Evolutionary conservation across 53 echinoderm and acorn worm genomes (phyloP).

Genomic region (Stichopus horrens): DNA sequence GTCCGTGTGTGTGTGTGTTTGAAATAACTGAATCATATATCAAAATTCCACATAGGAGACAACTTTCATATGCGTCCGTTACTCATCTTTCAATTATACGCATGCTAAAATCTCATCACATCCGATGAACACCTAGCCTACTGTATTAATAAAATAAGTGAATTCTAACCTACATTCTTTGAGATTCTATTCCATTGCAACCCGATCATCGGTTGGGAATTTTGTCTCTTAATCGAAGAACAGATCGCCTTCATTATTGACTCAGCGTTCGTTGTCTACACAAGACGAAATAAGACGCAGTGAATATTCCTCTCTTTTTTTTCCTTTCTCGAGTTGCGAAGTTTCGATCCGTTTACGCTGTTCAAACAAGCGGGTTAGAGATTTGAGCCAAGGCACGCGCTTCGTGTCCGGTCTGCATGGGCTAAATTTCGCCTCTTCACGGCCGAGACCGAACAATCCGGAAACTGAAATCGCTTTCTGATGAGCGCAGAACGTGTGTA

Average conservation of each 20-base stretch:
- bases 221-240: constrained; percentile 41
- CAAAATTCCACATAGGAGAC: not conserved
- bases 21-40: too few species aligned
- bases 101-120: constrained; percentile 25
- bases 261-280: constrained; percentile 42
- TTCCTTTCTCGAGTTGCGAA: constrained; percentile 25
- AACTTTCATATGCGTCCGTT: not conserved
- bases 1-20: too few species aligned
- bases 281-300: constrained; percentile 41
- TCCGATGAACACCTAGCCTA: constrained; percentile 15
- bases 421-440: constrained; percentile 42
- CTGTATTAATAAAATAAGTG: constrained; percentile 34
- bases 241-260: constrained; percentile 44
- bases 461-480: constrained; percentile 38
- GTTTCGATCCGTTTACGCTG: constrained; percentile 44
- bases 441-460: constrained; percentile 35
- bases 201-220: constrained; percentile 41
- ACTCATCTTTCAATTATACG: constrained; percentile 19
- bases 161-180: constrained; percentile 47
- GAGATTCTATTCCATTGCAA: constrained; percentile 21
- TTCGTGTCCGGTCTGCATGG: constrained; percentile 35
- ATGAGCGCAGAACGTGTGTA: constrained; percentile 40
- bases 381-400: constrained; percentile 37
- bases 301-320: constrained; percentile 33
- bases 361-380: constrained; percentile 42